Evolutionary conservation across 2,113 vertebrate species (phyloP).

Genomic region (Uropsilus gracilis): DNA sequence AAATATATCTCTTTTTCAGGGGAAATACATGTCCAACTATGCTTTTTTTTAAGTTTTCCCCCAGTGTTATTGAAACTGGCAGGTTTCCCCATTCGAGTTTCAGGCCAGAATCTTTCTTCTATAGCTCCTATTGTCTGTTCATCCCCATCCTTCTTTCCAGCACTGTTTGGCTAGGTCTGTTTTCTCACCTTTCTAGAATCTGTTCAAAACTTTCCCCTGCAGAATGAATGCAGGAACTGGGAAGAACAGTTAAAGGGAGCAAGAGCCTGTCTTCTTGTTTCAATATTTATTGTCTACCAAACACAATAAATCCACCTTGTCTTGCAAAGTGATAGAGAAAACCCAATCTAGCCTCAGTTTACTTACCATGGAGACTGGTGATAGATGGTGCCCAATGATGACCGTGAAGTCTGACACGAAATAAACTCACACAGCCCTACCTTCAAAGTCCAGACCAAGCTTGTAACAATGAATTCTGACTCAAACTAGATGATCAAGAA

Average conservation of each 20-base stretch:
- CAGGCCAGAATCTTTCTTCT: neutral
- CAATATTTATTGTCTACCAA: neutral
- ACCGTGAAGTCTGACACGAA: neutral
- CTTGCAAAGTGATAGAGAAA: neutral
- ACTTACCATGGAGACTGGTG: neutral
- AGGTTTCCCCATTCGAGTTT: neutral
- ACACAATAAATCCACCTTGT: neutral
- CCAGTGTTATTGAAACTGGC: neutral
- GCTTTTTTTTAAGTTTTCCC: neutral
- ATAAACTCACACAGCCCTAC: neutral
- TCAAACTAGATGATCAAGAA: neutral
- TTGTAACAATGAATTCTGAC: neutral
- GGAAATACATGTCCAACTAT: neutral
- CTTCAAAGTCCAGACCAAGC: neutral
- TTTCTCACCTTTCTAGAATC: constrained; percentile 7
- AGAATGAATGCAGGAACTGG: neutral
- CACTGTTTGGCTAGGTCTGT: neutral
- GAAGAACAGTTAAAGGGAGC: neutral
- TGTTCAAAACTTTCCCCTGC: neutral
- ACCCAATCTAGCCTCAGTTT: neutral
- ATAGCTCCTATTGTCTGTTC: neutral
- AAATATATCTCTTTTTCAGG: neutral
- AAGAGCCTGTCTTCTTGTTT: neutral
- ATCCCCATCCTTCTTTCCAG: neutral
- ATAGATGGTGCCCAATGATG: neutral